Percentiles rank a stretch among this genome's conserved stretches.
phyloP scores from a whole-genome alignment of 64 coral and sea anemone species.

The Dendronephthya gigantea region DNA sequence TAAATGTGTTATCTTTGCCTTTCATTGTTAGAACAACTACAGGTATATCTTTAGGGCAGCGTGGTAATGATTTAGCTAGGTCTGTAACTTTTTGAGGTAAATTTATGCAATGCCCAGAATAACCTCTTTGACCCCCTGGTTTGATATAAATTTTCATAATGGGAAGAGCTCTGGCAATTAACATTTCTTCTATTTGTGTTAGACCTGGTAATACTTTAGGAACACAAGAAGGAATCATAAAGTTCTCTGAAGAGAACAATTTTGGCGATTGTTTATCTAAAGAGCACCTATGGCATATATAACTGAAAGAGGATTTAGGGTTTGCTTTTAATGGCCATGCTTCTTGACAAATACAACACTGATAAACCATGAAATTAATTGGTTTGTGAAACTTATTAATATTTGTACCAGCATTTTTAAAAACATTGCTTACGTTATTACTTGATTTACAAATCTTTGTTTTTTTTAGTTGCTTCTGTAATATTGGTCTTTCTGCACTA shows the following conservation, averaged over 20 bases:
- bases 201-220: not conserved
- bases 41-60: no score
- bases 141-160: not conserved
- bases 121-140: constrained; percentile 10
- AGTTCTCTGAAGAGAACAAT: not conserved
- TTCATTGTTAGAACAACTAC: no score
- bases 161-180: not conserved
- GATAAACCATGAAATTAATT: not conserved
- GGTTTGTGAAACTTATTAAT: not conserved
- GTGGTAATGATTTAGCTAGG: not conserved
- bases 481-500: no score
- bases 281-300: not conserved
- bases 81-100: not conserved
- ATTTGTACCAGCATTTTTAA: not conserved
- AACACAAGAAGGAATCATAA: not conserved
- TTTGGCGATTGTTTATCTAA: not conserved
- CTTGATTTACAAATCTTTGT: no score
- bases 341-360: not conserved
- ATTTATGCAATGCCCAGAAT: not conserved
- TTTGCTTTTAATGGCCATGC: no score
- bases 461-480: no score
- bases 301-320: not conserved
- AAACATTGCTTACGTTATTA: no score
- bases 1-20: no score
- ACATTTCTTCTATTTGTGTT: constrained; percentile 5